phyloP scores from a whole-genome alignment of 30 jellyfish, hydroid and myxozoan genomes.

The Cassiopea xamachana region DNA sequence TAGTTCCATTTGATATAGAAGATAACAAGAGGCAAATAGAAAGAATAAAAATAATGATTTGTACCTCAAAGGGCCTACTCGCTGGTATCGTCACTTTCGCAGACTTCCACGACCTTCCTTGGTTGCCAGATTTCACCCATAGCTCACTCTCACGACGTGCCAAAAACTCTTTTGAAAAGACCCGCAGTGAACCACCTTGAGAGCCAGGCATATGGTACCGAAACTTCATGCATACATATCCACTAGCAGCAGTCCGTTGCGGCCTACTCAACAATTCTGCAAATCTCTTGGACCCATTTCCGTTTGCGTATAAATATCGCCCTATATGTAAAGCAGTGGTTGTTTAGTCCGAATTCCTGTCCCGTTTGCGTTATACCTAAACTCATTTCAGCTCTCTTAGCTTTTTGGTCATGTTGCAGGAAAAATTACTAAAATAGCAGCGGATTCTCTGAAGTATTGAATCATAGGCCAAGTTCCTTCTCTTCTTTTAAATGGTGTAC shows the following conservation, averaged over 20 bases:
- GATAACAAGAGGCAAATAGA: too few relatives aligned
- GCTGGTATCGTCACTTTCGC: slow-evolving; percentile 36
- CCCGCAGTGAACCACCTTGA: slow-evolving; percentile 59
- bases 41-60: background rate
- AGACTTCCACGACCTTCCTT: slow-evolving; percentile 56
- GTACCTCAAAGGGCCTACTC: slow-evolving; percentile 9
- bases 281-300: background rate
- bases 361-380: too few relatives aligned
- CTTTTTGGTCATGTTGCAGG: too few relatives aligned
- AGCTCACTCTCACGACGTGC: background rate
- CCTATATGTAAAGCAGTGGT: background rate
- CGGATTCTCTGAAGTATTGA: too few relatives aligned
- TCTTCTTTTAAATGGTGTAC: too few relatives aligned
- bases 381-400: too few relatives aligned
- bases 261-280: slow-evolving; percentile 17
- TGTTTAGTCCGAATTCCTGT: too few relatives aligned
- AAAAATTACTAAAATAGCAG: too few relatives aligned
- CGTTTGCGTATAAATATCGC: background rate
- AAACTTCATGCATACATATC: slow-evolving; percentile 51
- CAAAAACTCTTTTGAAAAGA: background rate
- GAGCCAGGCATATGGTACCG: slow-evolving; percentile 79
- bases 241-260: slow-evolving; percentile 4
- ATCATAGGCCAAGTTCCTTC: too few relatives aligned
- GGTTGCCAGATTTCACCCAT: slow-evolving; percentile 78
- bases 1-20: too few relatives aligned